These are phyloP conservation scores for Leptopilina drosophilae DNA, from an alignment of 2,888 invertebrate species.

Conservation along the genomic window DNA sequence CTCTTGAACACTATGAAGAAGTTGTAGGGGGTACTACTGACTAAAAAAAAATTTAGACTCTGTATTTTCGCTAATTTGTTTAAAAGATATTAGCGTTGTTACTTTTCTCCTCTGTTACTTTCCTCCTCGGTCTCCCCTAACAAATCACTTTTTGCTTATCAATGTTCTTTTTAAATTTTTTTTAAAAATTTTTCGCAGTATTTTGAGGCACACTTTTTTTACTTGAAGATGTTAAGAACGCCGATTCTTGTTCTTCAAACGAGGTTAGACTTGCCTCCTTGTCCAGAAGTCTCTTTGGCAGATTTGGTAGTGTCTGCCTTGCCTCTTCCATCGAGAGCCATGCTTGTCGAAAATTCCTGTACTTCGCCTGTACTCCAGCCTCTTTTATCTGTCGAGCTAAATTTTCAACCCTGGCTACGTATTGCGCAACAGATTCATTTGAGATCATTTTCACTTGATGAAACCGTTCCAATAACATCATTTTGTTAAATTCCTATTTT, in stretches of 20 bases:
- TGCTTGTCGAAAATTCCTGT: conserved; percentile 46
- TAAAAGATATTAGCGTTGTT: no score
- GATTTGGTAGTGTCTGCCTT: conserved; percentile 48
- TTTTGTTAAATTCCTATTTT: conserved; percentile 46
- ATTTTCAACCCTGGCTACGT: conserved; percentile 47
- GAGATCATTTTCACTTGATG: conserved; percentile 43
- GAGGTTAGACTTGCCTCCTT: conserved; percentile 38
- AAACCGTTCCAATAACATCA: conserved; percentile 46
- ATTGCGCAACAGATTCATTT: conserved; percentile 44
- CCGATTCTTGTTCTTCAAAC: conserved; percentile 16
- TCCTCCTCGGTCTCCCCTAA: no score
- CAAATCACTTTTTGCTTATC: not conserved
- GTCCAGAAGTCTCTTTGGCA: conserved; percentile 42
- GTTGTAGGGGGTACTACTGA: no score
- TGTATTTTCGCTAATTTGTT: no score
- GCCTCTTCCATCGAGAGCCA: conserved; percentile 46
- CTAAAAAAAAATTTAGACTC: no score
- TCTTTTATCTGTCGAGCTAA: conserved; percentile 44
- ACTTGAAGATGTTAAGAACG: not conserved
- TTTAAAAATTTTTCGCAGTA: not conserved
- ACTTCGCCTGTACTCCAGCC: conserved; percentile 45
- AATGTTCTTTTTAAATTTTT: not conserved
- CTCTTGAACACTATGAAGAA: no score
- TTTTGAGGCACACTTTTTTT: not conserved
- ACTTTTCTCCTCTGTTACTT: no score